Evolutionary conservation across 1,140 invertebrate genomes (phyloP), one percentile per base, ranked within the genome.

Genomic region (Drosophila murphyi): DNA sequence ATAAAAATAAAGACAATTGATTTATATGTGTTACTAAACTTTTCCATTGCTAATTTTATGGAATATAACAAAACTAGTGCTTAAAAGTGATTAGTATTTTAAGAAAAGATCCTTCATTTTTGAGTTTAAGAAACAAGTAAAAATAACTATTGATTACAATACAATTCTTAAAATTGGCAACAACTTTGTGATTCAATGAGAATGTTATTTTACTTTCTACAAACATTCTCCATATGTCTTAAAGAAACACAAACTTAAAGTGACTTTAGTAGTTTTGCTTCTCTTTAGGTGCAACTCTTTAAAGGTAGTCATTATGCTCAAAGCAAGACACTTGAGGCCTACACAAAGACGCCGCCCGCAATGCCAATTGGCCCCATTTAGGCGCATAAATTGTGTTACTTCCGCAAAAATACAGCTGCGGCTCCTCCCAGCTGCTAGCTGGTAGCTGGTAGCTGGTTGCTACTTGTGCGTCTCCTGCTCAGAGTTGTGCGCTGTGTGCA

Each of bases 321-420:
- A 39, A 56, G 35, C 29, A 41, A 7, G 52, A 7, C 59, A 45
- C 72, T 70, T 57, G 41, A 70, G 41, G 20, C 39, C 1, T 31
- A 35, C 12, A 67, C 31, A 48, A 62, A 63, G 50, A n/a, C 39
- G 20, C 20, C 20, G 10, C 34, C 45, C 35, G 35, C 34, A n/a
- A 51, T 50, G 70, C 34, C 54, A 76, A 65, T 80, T 82, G 83
- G 47, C 69, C 72, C 50, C 65, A 48, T 88, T 87, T 77, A 20
- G 41, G 48, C 35, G 72, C 65, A 82, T 74, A 74, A 87, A 88
- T 71, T 80, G 83, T 87, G 83, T 77, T 83, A 82, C 76, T 87
- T 87, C 83, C 83, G 76, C 70, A 29, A 78, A 54, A 50, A 57
- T 35, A 43, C 31, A 28, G 43, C 57, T 31, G 10, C 48, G 10